Evolutionary conservation across 2,113 vertebrate species (phyloP).

Genomic region (Zosterops japonicus): DNA sequence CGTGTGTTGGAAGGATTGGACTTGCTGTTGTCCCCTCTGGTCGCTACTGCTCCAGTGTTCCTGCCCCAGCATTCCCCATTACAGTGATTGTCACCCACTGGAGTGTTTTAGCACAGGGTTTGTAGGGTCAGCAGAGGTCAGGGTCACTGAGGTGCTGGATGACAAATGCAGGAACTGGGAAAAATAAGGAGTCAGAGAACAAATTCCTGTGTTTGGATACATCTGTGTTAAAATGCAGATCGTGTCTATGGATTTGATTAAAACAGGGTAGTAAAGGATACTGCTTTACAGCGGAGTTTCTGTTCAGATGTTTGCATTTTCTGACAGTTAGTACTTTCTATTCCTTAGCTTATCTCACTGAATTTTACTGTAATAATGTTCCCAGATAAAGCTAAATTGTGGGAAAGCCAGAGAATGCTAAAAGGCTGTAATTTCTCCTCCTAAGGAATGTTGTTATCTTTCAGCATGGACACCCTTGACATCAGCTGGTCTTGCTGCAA

Average conservation of each 20-base stretch:
- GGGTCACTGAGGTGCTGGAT: background rate
- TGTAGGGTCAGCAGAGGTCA: background rate
- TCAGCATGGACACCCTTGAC: background rate
- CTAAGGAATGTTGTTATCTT: conserved; percentile 1
- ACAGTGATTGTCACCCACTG: background rate
- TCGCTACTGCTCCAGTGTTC: background rate
- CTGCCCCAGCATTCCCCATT: background rate
- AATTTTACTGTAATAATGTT: background rate
- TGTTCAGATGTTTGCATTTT: background rate
- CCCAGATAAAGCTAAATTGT: background rate
- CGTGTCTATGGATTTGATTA: background rate
- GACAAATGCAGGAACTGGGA: background rate
- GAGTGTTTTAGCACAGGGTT: background rate
- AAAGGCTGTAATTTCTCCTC: background rate
- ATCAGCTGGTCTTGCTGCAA: conserved; percentile 15
- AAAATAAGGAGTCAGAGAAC: background rate
- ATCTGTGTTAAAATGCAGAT: background rate
- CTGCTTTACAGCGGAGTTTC: background rate
- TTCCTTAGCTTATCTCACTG: background rate
- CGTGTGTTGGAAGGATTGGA: background rate
- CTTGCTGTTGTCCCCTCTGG: background rate
- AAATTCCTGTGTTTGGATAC: background rate
- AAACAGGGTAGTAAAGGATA: background rate
- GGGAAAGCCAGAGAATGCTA: background rate
- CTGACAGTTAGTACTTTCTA: background rate